These are phyloP conservation scores for Malacosoma neustria DNA, from an alignment of 2,888 invertebrate species.

Conservation along the genomic window DNA sequence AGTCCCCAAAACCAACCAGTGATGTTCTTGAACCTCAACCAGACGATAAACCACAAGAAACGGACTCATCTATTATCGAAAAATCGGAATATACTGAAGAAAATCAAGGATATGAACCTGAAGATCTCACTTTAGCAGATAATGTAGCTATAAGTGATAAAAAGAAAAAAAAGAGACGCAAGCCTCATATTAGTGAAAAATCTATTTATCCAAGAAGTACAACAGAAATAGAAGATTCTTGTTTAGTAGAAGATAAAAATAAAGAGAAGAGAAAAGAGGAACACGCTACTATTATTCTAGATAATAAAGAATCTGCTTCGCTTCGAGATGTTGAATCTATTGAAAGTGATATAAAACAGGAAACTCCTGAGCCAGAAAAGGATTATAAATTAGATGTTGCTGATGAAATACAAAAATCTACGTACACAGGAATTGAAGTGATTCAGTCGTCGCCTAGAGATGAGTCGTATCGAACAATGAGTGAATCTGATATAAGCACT, in stretches of 20 bases:
- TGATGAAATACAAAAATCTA: slow-evolving; percentile 30
- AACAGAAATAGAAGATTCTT: slow-evolving; percentile 47
- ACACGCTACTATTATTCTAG: slow-evolving; percentile 14
- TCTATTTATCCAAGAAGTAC: slow-evolving; percentile 54
- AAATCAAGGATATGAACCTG: slow-evolving; percentile 84
- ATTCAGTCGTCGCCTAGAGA: slow-evolving; percentile 69
- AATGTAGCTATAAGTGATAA: slow-evolving; percentile 30
- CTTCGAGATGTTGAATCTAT: slow-evolving; percentile 16
- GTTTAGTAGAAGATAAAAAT: slow-evolving; percentile 43
- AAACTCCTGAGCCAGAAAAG: slow-evolving; percentile 13
- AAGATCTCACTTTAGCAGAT: slow-evolving; percentile 71
- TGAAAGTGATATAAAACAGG: slow-evolving; percentile 21
- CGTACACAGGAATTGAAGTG: slow-evolving; percentile 62
- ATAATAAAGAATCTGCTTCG: slow-evolving; percentile 35
- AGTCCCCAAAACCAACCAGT: slow-evolving; percentile 55
- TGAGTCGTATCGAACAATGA: slow-evolving; percentile 76
- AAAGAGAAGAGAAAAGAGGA: neutral
- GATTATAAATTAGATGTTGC: slow-evolving; percentile 24
- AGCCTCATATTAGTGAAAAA: slow-evolving; percentile 47
- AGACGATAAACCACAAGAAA: slow-evolving; percentile 30
- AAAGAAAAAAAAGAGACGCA: slow-evolving; percentile 70
- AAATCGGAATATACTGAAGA: slow-evolving; percentile 55
- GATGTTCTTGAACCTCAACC: slow-evolving; percentile 20
- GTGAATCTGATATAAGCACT: slow-evolving; percentile 74
- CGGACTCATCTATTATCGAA: slow-evolving; percentile 51